Conservation (phyloP, 2,113 vertebrate species). For the Salvelinus alpinus region DNA sequence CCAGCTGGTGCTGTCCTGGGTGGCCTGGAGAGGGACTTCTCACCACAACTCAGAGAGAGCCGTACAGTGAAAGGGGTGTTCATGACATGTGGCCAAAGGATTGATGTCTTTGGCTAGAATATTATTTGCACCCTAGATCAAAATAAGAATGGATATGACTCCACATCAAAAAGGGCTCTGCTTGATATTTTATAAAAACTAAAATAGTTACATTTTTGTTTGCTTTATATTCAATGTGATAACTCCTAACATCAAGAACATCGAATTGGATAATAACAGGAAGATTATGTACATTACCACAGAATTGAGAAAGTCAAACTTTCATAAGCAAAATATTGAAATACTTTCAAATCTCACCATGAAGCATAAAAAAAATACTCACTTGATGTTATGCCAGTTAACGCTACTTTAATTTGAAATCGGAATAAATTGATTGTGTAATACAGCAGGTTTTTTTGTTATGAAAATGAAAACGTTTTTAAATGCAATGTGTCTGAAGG, state of each 20-base stretch:
- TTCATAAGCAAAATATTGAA: no score
- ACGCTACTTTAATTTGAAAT: conserved; percentile 65
- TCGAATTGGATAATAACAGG: no score
- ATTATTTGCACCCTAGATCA: no score
- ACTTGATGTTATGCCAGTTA: conserved; percentile 12
- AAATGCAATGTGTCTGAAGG: conserved; percentile 30
- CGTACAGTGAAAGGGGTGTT: neutral
- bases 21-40: conserved; percentile 67
- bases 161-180: no score
- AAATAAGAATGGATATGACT: no score
- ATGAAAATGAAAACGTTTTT: conserved; percentile 3
- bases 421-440: conserved; percentile 38
- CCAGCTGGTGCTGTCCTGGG: conserved; percentile 72
- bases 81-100: no score
- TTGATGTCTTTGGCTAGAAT: no score
- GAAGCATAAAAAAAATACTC: neutral
- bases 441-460: conserved; percentile 10
- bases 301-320: neutral
- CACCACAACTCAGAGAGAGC: neutral
- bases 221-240: no score
- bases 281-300: no score
- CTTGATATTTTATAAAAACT: no score
- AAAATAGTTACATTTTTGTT: no score
- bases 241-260: no score
- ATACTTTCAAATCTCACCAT: neutral